phyloP scores from a whole-genome alignment of 2,113 vertebrate genomes.

The Nyctereutes procyonoides region DNA sequence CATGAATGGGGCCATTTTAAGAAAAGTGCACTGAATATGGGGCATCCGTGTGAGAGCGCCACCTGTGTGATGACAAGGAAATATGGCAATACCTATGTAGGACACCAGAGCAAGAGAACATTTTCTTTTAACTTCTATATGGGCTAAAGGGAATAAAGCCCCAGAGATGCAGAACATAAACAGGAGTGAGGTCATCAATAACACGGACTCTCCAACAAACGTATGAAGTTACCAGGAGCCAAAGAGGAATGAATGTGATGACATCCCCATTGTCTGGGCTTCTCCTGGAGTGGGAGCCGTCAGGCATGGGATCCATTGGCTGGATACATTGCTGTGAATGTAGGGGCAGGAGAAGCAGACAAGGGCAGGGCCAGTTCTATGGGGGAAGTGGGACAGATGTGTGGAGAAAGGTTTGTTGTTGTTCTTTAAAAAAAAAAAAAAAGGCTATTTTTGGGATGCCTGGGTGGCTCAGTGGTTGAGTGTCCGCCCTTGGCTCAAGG shows the following conservation, averaged over 20 bases:
- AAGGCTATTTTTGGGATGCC: background rate
- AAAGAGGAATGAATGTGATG: background rate
- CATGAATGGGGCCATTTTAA: accelerated
- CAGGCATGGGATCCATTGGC: accelerated
- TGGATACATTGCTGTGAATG: background rate
- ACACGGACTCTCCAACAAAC: background rate
- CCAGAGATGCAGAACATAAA: background rate
- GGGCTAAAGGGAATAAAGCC: background rate
- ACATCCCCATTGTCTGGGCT: background rate
- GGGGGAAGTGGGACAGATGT: background rate
- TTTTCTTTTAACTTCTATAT: background rate
- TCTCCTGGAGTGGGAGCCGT: background rate
- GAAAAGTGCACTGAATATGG: accelerated
- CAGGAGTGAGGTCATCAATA: background rate
- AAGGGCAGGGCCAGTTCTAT: background rate
- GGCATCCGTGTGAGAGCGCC: background rate
- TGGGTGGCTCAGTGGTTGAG: no score
- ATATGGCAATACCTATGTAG: no score
- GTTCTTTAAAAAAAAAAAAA: background rate
- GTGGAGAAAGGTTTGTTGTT: background rate
- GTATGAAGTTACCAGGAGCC: background rate
- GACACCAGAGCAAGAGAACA: background rate
- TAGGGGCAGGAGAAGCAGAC: no score
- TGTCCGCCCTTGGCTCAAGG: no score
- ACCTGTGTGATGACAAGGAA: background rate